Evolutionary conservation across 1,140 invertebrate species (phyloP).

Genomic region (Microplitis demolitor): DNA sequence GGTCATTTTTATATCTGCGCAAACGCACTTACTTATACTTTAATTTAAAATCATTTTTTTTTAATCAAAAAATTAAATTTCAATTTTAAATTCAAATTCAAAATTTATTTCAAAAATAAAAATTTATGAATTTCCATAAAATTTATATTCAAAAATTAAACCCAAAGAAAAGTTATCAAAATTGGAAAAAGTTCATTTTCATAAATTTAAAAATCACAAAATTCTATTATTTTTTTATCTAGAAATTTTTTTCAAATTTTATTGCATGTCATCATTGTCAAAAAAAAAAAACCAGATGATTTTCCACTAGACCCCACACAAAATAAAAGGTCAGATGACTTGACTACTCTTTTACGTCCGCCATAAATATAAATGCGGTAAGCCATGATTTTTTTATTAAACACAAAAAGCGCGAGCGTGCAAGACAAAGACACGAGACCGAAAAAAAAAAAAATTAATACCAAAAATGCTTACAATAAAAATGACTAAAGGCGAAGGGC

Average conservation of each 20-base stretch:
- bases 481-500: background rate
- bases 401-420: background rate
- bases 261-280: background rate
- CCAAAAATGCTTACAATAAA: constrained; percentile 6
- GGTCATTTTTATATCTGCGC: constrained; percentile 22
- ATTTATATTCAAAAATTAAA: background rate
- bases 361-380: background rate
- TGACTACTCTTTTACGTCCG: background rate
- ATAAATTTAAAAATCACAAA: background rate
- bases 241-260: background rate
- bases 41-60: too few species aligned
- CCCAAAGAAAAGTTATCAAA: too few species aligned
- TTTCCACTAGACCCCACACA: background rate
- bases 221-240: background rate
- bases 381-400: background rate
- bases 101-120: too few species aligned
- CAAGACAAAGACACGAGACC: background rate
- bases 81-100: too few species aligned
- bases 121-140: background rate
- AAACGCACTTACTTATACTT: constrained; percentile 31
- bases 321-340: background rate
- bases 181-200: too few species aligned
- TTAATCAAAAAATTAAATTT: too few species aligned
- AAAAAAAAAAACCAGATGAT: background rate
- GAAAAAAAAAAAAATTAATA: background rate